phyloP scores from a whole-genome alignment of 2,888 invertebrate genomes.

The Lasiommata megera region DNA sequence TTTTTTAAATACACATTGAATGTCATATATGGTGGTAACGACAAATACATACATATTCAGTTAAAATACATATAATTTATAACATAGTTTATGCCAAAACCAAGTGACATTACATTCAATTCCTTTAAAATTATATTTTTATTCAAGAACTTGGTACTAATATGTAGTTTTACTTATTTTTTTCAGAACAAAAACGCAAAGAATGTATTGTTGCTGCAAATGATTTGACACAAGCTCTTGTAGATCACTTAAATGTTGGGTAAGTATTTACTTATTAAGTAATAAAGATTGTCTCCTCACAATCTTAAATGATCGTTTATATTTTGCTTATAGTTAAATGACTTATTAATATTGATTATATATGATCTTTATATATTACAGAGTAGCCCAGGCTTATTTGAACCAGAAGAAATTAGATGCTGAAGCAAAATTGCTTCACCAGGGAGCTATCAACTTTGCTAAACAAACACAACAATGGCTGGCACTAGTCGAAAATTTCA shows the following conservation, averaged over 20 bases:
- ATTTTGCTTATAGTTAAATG: not conserved
- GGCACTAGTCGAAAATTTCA: slow-evolving; percentile 93
- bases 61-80: too few relatives aligned
- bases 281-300: not conserved
- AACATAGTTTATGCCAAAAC: too few relatives aligned
- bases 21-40: too few relatives aligned
- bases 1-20: too few relatives aligned
- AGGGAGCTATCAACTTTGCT: slow-evolving; percentile 95
- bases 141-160: too few relatives aligned
- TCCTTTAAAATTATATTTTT: too few relatives aligned
- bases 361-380: slow-evolving; percentile 55
- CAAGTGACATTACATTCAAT: too few relatives aligned
- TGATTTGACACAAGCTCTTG: slow-evolving; percentile 95
- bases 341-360: not conserved
- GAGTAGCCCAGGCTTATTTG: slow-evolving; percentile 98
- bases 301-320: not conserved
- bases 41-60: too few relatives aligned
- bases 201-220: slow-evolving; percentile 96
- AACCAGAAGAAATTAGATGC: slow-evolving; percentile 99
- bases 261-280: slow-evolving; percentile 53
- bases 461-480: slow-evolving; percentile 99
- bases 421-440: slow-evolving; percentile 97
- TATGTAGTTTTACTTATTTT: too few relatives aligned
- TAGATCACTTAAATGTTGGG: slow-evolving; percentile 99
- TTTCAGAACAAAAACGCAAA: slow-evolving; percentile 93